Conservation (phyloP, 2,113 vertebrate species). For the Casuarius casuarius region DNA sequence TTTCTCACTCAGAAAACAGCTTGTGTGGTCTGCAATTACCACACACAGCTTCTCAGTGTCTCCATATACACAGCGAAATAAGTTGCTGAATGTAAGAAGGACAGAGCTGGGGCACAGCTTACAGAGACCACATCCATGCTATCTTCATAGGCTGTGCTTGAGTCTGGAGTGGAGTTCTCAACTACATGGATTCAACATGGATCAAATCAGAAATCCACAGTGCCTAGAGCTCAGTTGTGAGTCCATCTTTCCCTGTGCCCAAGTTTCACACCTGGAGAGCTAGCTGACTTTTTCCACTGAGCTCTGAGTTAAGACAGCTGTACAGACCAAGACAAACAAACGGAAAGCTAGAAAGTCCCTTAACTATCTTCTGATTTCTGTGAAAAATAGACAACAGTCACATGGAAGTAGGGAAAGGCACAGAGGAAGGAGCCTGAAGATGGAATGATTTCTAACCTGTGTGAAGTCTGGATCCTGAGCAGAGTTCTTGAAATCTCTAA, state of each 20-base stretch:
- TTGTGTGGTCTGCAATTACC: neutral
- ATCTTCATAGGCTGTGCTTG: neutral
- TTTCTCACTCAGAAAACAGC: neutral
- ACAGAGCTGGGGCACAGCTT: neutral
- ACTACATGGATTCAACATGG: neutral
- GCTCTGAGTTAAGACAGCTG: neutral
- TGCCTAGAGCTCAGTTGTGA: neutral
- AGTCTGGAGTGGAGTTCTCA: neutral
- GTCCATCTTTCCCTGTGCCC: neutral
- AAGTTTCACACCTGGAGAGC: neutral
- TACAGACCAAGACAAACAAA: neutral
- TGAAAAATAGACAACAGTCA: neutral
- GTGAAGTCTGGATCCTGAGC: constrained; percentile 93
- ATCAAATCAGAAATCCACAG: neutral
- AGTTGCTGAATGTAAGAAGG: neutral
- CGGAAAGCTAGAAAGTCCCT: neutral
- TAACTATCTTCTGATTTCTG: neutral
- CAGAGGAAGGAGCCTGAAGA: neutral
- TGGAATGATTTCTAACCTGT: constrained; percentile 76
- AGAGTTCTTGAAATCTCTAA: constrained; percentile 87
- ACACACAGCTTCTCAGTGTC: neutral
- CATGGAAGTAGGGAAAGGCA: neutral
- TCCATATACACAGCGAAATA: neutral
- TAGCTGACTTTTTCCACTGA: neutral
- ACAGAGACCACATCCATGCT: neutral